Evolutionary conservation across 2,888 invertebrate species (phyloP), one percentile per base, ranked within the genome.

Genomic region (Iselma pallidipennis): DNA sequence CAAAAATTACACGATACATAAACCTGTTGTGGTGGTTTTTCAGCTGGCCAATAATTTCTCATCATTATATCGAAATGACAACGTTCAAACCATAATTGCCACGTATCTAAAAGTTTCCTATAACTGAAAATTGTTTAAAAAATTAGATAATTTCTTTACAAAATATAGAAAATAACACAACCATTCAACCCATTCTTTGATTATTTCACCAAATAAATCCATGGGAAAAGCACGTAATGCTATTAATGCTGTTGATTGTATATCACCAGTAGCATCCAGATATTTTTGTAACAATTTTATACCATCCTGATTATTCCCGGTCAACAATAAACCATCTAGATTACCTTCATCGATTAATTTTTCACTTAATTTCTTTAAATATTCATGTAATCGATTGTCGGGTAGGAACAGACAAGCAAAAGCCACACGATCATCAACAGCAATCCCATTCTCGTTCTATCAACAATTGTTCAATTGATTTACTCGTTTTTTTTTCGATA

Each of bases 1-100:
- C 97, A 98, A 83, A 95, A 98, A 76, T 94, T 95, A 82, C 98
- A 98, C 4, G 94, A 91, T 59, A 96, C 89, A 77, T 89, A 92
- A 31, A 94, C 90, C 73, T 88, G 88, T 68, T 87, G 87, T 0
- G 85, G 82, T 3, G 85, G 84, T 72, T 84, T 86, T 61, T 87
- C 85, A 33, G 84, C 81, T 10, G 85, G 83, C 68, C 87, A 85
- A 67, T 82, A 83, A 31, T 83, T 83, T 74, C 88, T 86, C 80
- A 90, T 87, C 76, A 88, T 88, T 68, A 95, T 93, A 82, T 97
- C 96, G 79, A 97, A 91, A 75, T 92, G 89, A 4, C 95, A 94
- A 55, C 96, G 87, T 79, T 92, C 90, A 79, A 90, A 89, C 95
- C 96, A 97, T 78, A 96, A 85, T 76, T 90, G 89, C 96, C 96